These are phyloP conservation scores for Tolmerus cingulatus DNA, from an alignment of 2,888 invertebrate genomes.

Conservation along the genomic window DNA sequence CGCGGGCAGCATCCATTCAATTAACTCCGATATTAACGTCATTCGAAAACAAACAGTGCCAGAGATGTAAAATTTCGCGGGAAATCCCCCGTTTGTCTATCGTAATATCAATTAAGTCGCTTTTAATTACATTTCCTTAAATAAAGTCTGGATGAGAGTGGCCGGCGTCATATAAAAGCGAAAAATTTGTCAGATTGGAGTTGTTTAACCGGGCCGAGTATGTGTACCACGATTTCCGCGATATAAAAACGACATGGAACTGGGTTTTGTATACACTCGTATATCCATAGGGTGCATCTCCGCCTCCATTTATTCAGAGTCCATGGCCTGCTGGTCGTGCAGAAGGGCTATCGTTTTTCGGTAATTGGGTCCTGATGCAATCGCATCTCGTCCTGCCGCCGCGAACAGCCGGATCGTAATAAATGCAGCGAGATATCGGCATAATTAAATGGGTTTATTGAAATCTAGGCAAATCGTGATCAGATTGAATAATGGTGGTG, in stretches of 20 bases:
- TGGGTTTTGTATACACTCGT: not conserved
- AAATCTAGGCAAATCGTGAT: constrained; percentile 12
- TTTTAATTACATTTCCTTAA: constrained; percentile 18
- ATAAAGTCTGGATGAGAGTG: not conserved
- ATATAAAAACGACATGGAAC: not conserved
- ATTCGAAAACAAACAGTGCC: not conserved
- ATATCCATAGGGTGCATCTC: not conserved
- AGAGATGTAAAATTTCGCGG: constrained; percentile 19
- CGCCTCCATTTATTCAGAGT: not conserved
- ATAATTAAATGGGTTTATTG: constrained; percentile 28
- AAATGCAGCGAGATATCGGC: not conserved
- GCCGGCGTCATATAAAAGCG: not conserved
- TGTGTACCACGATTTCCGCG: not conserved
- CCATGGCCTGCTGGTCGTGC: not conserved
- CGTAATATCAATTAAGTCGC: constrained; percentile 18
- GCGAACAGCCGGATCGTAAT: not conserved
- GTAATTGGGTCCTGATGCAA: not conserved
- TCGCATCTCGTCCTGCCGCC: not conserved
- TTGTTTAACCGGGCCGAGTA: not conserved
- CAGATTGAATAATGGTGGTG: not conserved
- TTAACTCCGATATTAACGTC: not conserved
- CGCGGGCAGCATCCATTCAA: not conserved
- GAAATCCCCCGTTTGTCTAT: constrained; percentile 18
- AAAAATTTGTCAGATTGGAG: not conserved
- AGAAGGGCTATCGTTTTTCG: not conserved